Conservation (phyloP, 1,140 invertebrate species). For the Artemia franciscana region DNA sequence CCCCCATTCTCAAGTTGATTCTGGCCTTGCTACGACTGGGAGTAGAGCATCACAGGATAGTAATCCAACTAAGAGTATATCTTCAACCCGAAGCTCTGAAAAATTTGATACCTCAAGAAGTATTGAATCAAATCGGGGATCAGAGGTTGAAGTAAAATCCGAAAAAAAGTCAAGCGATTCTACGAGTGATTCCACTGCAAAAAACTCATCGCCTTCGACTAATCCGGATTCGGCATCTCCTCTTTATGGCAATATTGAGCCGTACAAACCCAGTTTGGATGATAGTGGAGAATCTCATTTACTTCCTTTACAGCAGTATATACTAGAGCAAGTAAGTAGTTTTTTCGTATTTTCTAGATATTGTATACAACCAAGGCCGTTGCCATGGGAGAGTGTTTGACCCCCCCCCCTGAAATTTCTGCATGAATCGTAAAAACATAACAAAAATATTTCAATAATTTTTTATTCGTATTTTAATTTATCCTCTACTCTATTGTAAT, state of each 20-base stretch:
- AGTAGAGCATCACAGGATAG: constrained; percentile 15
- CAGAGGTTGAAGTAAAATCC: background rate
- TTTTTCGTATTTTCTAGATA: too few species aligned
- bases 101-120: background rate
- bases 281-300: constrained; percentile 38
- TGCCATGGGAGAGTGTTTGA: too few species aligned
- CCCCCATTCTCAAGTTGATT: constrained; percentile 16
- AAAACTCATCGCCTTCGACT: background rate
- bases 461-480: too few species aligned
- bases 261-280: constrained; percentile 20
- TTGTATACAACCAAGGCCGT: too few species aligned
- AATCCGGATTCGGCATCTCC: constrained; percentile 18
- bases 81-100: background rate
- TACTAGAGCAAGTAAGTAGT: constrained; percentile 46
- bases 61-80: constrained; percentile 1
- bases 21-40: constrained; percentile 15
- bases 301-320: constrained; percentile 61
- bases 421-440: too few species aligned
- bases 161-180: background rate
- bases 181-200: background rate
- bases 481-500: too few species aligned
- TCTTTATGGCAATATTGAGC: constrained; percentile 44
- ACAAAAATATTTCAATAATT: too few species aligned
- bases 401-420: too few species aligned
- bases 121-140: background rate